phyloP scores from a whole-genome alignment of 1,140 invertebrate genomes.

The Ptiloglossa arizonensis region DNA sequence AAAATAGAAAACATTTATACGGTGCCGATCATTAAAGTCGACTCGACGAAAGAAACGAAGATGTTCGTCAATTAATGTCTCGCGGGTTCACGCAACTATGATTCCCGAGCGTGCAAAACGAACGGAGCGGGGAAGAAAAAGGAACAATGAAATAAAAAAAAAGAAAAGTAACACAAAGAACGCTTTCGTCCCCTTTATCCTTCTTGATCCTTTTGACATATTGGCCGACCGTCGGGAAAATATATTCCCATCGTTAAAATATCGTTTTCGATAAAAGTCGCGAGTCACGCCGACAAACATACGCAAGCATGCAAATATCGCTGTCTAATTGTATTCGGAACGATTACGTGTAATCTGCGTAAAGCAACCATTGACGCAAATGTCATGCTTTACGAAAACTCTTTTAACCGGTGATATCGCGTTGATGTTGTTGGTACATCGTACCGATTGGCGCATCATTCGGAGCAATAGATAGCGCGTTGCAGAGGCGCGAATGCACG shows the following conservation, averaged over 20 bases:
- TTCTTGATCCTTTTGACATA: not conserved
- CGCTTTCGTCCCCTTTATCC: not conserved
- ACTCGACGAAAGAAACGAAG: constrained; percentile 54
- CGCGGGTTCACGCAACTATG: constrained; percentile 39
- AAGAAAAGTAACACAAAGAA: not conserved
- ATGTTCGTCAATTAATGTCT: constrained; percentile 72
- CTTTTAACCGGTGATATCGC: constrained; percentile 21
- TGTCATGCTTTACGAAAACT: not conserved
- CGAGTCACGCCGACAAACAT: not conserved
- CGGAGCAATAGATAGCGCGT: no score
- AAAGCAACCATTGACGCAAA: constrained; percentile 23
- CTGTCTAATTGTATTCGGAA: constrained; percentile 16
- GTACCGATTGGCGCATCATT: no score
- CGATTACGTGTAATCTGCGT: constrained; percentile 4
- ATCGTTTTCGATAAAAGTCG: not conserved
- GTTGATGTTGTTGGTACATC: no score
- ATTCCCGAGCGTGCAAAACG: not conserved
- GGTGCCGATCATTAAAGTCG: constrained; percentile 72
- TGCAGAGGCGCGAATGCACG: no score
- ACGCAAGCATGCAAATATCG: not conserved
- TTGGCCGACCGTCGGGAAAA: not conserved
- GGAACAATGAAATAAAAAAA: not conserved
- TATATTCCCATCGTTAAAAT: not conserved
- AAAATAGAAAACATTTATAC: constrained; percentile 74
- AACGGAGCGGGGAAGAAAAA: not conserved